Conservation (phyloP, 2,797 vertebrate species). For the Hyperoplus lanceolatus region DNA sequence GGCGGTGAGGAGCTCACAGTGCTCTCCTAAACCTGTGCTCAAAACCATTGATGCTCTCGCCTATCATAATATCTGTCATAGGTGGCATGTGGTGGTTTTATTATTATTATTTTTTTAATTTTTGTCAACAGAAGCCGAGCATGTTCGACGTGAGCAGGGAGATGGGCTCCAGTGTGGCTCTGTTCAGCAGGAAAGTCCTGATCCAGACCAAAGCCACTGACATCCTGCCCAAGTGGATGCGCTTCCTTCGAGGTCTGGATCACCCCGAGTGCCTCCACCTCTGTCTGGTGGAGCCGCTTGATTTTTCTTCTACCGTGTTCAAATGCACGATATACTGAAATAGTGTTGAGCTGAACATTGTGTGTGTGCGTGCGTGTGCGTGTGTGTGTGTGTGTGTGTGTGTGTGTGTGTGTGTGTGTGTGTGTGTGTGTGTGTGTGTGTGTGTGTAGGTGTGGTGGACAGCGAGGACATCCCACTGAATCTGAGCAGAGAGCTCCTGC, state of each 20-base stretch:
- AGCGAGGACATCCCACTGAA: constrained; percentile 98
- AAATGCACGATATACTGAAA: background rate
- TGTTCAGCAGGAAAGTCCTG: constrained; percentile 96
- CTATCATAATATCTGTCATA: too few relatives aligned
- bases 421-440: constrained; percentile 14
- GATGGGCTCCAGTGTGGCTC: constrained; percentile 91
- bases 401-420: background rate
- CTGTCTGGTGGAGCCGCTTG: too few relatives aligned
- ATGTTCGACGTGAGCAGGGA: constrained; percentile 98
- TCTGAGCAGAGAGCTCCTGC: constrained; percentile 96
- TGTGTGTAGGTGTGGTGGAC: constrained; percentile 93
- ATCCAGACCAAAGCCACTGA: constrained; percentile 96
- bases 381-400: constrained; percentile 82
- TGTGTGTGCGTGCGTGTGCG: constrained; percentile 54
- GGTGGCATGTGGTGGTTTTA: too few relatives aligned
- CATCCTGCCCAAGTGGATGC: constrained; percentile 96
- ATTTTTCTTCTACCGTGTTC: background rate
- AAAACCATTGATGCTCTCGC: fast-evolving
- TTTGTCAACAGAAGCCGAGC: constrained; percentile 90
- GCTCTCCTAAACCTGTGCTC: background rate
- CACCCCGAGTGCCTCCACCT: fast-evolving
- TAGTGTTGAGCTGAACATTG: background rate
- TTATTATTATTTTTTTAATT: too few relatives aligned
- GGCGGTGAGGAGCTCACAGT: constrained; percentile 76
- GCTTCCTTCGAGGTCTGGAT: constrained; percentile 91